These are phyloP conservation scores for Tetranychus urticae DNA, from an alignment of 1,140 invertebrate genomes.

Conservation along the genomic window DNA sequence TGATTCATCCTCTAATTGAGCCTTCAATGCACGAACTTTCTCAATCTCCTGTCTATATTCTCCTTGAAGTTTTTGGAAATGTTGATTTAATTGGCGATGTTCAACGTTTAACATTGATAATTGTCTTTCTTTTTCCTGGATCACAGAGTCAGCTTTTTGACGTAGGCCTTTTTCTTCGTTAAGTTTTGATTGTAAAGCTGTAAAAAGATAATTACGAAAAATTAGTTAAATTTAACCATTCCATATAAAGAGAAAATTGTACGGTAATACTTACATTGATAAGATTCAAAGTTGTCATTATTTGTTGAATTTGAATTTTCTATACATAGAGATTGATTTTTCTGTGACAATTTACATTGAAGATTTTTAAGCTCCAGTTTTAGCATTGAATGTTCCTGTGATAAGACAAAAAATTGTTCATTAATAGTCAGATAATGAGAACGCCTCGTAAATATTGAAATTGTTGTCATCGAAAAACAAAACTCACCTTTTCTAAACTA, in stretches of 20 bases:
- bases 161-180: conserved; percentile 64
- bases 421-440: too few species aligned
- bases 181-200: conserved; percentile 53
- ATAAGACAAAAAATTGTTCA: background rate
- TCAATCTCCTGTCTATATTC: conserved; percentile 66
- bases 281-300: conserved; percentile 1
- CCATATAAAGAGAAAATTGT: background rate
- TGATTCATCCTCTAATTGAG: conserved; percentile 69
- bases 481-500: conserved; percentile 47
- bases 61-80: conserved; percentile 64
- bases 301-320: background rate
- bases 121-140: conserved; percentile 74
- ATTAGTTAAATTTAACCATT: too few species aligned
- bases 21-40: conserved; percentile 50
- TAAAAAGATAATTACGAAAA: background rate
- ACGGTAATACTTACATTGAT: background rate
- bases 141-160: conserved; percentile 52
- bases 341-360: conserved; percentile 63
- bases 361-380: conserved; percentile 64
- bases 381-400: conserved; percentile 42
- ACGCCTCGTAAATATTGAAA: too few species aligned
- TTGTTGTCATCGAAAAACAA: too few species aligned
- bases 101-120: conserved; percentile 82
- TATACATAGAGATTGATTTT: conserved; percentile 19
- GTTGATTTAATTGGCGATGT: conserved; percentile 66